Percentiles rank a stretch among this genome's conserved stretches.
These are phyloP conservation scores for Trachemys scripta DNA, from an alignment of 2,113 vertebrate species.

Conservation along the genomic window DNA sequence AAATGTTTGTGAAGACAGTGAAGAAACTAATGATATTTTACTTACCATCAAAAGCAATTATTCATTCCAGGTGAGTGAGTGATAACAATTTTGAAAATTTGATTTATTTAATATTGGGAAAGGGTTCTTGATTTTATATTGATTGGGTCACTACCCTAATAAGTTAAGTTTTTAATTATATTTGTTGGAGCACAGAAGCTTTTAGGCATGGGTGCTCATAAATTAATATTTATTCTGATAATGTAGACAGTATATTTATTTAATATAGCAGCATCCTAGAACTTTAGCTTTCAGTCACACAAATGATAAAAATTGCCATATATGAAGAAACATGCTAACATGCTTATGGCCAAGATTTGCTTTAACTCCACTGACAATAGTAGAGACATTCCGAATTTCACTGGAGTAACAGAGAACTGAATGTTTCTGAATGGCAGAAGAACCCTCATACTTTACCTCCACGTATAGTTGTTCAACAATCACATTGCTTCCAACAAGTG, in stretches of 20 bases:
- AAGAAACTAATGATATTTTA: slow-evolving; percentile 41
- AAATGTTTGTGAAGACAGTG: background rate
- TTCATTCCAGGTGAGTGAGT: slow-evolving; percentile 50
- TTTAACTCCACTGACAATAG: background rate
- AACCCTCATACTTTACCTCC: slow-evolving; percentile 75
- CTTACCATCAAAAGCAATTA: slow-evolving; percentile 48
- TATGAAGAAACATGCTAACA: background rate
- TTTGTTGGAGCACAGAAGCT: slow-evolving; percentile 27
- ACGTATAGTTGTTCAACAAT: slow-evolving; percentile 77
- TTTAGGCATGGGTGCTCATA: slow-evolving; percentile 31
- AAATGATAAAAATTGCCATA: background rate
- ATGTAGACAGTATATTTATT: background rate
- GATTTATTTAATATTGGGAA: slow-evolving; percentile 54
- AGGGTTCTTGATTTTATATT: slow-evolving; percentile 65
- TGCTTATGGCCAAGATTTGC: slow-evolving; percentile 17
- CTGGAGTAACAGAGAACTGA: background rate
- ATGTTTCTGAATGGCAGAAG: background rate
- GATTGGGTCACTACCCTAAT: slow-evolving; percentile 47
- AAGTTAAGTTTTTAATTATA: slow-evolving; percentile 63
- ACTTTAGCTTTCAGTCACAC: background rate
- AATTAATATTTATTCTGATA: slow-evolving; percentile 62
- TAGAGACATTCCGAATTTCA: background rate
- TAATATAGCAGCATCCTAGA: background rate
- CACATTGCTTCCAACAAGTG: slow-evolving; percentile 72
- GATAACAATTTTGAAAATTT: slow-evolving; percentile 42